Conservation (phyloP, 2,113 vertebrate species). For the Reinhardtius hippoglossoides region DNA sequence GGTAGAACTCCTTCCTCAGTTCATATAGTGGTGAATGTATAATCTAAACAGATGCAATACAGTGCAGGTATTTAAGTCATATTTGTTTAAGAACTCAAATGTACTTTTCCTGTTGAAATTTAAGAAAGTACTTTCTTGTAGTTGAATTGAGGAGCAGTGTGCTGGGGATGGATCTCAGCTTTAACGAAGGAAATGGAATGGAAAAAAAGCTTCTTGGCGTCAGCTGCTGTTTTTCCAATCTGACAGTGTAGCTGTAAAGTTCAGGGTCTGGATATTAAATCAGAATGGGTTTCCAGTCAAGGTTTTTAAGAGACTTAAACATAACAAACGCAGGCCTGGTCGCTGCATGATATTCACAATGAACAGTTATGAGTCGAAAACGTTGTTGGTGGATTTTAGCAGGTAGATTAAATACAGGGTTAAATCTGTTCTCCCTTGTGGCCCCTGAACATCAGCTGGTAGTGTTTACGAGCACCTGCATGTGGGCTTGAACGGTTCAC, state of each 20-base stretch:
- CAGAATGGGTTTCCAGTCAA: slow-evolving; percentile 60
- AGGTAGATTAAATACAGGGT: slow-evolving; percentile 7
- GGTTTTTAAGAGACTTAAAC: slow-evolving; percentile 57
- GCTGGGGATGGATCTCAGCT: slow-evolving; percentile 27
- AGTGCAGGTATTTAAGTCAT: not conserved
- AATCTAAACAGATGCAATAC: not conserved
- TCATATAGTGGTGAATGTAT: not conserved
- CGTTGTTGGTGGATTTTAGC: slow-evolving; percentile 4
- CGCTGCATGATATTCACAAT: slow-evolving; percentile 4
- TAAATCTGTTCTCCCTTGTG: slow-evolving; percentile 1
- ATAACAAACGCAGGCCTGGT: slow-evolving; percentile 53
- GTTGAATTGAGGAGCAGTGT: slow-evolving; percentile 11
- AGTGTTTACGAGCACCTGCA: slow-evolving; percentile 50
- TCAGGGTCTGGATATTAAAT: slow-evolving; percentile 67
- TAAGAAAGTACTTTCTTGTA: not conserved
- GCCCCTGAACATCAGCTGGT: slow-evolving; percentile 45
- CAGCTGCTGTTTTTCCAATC: slow-evolving; percentile 69
- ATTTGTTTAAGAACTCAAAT: not conserved
- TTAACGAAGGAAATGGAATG: slow-evolving; percentile 31
- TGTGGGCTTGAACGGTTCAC: not conserved
- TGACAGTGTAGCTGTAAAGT: slow-evolving; percentile 69
- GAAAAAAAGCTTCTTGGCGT: slow-evolving; percentile 54
- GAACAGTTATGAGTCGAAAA: not conserved
- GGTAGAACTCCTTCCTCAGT: not conserved
- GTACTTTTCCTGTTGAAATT: slow-evolving; percentile 9